A percentile compares a stretch with the other conserved stretches of the same genome.
Conservation (phyloP, 1,140 invertebrate genomes). For the Hesperophylax magnus region DNA sequence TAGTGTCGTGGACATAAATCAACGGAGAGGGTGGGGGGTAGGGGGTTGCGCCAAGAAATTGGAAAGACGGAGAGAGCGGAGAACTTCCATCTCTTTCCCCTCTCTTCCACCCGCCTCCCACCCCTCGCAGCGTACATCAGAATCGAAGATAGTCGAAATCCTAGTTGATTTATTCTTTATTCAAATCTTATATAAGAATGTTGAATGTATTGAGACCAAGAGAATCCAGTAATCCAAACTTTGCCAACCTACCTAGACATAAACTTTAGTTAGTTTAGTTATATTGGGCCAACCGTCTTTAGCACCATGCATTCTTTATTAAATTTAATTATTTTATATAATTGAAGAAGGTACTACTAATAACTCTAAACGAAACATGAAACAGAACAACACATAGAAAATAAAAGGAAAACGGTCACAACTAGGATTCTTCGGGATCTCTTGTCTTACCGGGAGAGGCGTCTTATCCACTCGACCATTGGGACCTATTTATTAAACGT, state of each 20-base stretch:
- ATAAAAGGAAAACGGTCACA: no score
- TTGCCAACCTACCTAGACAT: slow-evolving; percentile 18
- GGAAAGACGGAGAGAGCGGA: slow-evolving; percentile 31
- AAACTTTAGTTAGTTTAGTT: neutral
- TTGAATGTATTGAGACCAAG: slow-evolving; percentile 37
- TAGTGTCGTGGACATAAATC: slow-evolving; percentile 73
- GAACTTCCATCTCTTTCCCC: slow-evolving; percentile 19
- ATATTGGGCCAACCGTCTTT: neutral
- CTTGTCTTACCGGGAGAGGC: no score
- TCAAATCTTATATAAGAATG: slow-evolving; percentile 55
- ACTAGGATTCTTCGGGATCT: no score
- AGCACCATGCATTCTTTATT: no score
- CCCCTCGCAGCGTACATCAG: slow-evolving; percentile 39
- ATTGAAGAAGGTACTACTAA: no score
- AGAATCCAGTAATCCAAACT: slow-evolving; percentile 40
- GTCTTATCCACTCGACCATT: no score
- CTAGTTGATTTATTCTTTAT: slow-evolving; percentile 58
- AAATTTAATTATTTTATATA: no score
- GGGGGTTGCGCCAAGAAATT: slow-evolving; percentile 57
- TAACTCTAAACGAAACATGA: no score
- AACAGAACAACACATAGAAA: no score
- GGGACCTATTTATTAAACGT: no score
- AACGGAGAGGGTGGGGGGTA: slow-evolving; percentile 64
- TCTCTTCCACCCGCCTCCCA: neutral
- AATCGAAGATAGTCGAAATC: slow-evolving; percentile 58